Evolutionary conservation across 2,888 invertebrate genomes (phyloP).

Genomic region (Chrysopilus asiliformis): DNA sequence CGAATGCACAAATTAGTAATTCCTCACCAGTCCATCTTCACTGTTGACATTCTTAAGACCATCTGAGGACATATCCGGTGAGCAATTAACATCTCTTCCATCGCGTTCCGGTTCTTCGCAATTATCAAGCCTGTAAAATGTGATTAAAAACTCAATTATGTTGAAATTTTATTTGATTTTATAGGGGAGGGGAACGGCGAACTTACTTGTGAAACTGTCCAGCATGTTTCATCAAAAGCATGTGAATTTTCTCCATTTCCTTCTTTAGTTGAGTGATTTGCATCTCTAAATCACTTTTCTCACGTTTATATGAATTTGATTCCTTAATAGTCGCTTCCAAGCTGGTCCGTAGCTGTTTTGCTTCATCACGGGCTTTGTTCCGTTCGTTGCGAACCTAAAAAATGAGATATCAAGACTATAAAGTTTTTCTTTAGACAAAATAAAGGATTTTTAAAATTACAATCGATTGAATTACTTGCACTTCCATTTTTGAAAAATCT

Average conservation of each 20-base stretch:
- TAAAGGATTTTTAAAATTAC: too few species aligned
- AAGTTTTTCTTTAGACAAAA: not conserved
- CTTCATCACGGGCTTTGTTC: slow-evolving; percentile 84
- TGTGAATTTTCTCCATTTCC: slow-evolving; percentile 68
- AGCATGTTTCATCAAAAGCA: slow-evolving; percentile 51
- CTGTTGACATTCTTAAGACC: slow-evolving; percentile 36
- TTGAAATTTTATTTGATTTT: not conserved
- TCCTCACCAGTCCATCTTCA: slow-evolving; percentile 33
- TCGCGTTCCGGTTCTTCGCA: slow-evolving; percentile 33
- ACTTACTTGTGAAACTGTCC: slow-evolving; percentile 49
- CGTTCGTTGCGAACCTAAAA: slow-evolving; percentile 68
- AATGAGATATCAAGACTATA: not conserved
- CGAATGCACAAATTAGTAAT: too few species aligned
- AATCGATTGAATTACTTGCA: too few species aligned
- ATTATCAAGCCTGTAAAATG: slow-evolving; percentile 17
- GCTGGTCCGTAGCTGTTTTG: slow-evolving; percentile 66
- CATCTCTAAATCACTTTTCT: slow-evolving; percentile 63
- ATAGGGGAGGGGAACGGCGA: slow-evolving; percentile 9
- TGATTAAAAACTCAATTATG: not conserved
- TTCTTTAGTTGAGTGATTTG: slow-evolving; percentile 63
- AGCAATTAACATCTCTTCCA: slow-evolving; percentile 32
- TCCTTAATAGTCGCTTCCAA: slow-evolving; percentile 69
- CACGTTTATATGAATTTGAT: slow-evolving; percentile 54
- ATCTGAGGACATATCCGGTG: slow-evolving; percentile 36
- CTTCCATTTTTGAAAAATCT: too few species aligned